phyloP scores from a whole-genome alignment of 1,140 invertebrate genomes.

The Papilio machaon region DNA sequence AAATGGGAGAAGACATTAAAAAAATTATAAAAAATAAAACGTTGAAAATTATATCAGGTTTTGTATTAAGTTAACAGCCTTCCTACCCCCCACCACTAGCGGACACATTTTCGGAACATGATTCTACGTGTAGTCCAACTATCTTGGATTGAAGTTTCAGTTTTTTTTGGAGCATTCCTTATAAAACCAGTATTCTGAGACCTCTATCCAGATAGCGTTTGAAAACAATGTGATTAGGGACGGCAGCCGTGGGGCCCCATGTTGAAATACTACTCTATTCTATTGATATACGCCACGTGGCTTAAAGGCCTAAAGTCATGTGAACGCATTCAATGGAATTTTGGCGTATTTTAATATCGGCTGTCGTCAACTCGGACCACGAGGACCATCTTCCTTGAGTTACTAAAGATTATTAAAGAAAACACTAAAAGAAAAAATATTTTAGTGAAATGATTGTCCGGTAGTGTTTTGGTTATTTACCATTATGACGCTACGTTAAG shows the following conservation, averaged over 20 bases:
- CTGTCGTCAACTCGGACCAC: constrained; percentile 64
- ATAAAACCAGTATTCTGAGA: constrained; percentile 44
- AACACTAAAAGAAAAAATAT: constrained; percentile 47
- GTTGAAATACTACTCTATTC: constrained; percentile 65
- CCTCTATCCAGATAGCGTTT: constrained; percentile 56
- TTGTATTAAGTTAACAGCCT: constrained; percentile 66
- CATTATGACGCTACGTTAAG: constrained; percentile 52
- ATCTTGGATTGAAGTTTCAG: constrained; percentile 55
- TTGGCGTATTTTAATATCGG: constrained; percentile 68
- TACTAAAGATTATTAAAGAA: constrained; percentile 39
- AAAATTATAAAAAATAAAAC: constrained; percentile 79
- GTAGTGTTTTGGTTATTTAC: constrained; percentile 69
- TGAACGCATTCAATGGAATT: constrained; percentile 69
- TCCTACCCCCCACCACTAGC: constrained; percentile 65
- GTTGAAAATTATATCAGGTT: constrained; percentile 75
- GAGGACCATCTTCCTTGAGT: constrained; percentile 59
- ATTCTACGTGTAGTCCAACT: constrained; percentile 55
- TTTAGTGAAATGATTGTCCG: constrained; percentile 63
- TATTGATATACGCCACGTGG: constrained; percentile 65
- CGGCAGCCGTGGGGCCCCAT: constrained; percentile 70
- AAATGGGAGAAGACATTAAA: constrained; percentile 77
- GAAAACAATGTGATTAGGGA: constrained; percentile 67
- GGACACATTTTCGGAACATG: constrained; percentile 59
- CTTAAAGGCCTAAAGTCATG: constrained; percentile 79
- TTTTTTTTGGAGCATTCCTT: background rate